phyloP scores from a whole-genome alignment of 2,797 vertebrate species.

The Mallotus villosus region DNA sequence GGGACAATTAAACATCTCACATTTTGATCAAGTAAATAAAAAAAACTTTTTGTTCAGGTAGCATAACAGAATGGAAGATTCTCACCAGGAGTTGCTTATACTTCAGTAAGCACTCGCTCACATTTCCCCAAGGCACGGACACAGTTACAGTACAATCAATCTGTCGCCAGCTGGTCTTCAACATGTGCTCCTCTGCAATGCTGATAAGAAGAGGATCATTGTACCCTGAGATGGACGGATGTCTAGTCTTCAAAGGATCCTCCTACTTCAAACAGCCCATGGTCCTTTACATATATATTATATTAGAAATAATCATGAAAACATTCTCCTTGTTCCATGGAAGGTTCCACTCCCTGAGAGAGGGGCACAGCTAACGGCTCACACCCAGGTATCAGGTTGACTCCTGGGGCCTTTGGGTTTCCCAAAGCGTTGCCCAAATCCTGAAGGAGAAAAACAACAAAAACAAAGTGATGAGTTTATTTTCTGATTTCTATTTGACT shows the following conservation, averaged over 20 bases:
- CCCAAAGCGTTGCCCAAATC: conserved; percentile 73
- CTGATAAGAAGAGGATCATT: conserved; percentile 16
- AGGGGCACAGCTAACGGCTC: conserved; percentile 23
- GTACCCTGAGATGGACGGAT: conserved; percentile 6
- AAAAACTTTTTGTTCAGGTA: neutral
- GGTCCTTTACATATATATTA: neutral
- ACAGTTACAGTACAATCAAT: conserved; percentile 18
- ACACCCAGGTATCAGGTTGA: conserved; percentile 74
- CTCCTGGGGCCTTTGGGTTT: conserved; percentile 79
- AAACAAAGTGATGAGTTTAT: neutral
- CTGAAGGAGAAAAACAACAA: conserved; percentile 44
- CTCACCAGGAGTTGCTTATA: neutral
- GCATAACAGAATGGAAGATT: neutral
- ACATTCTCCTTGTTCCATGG: neutral
- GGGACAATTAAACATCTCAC: neutral
- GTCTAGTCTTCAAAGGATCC: too few relatives aligned
- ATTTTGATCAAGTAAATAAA: neutral
- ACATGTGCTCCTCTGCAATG: conserved; percentile 14
- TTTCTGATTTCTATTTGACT: too few relatives aligned
- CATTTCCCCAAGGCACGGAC: conserved; percentile 8
- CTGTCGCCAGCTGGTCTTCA: conserved; percentile 1
- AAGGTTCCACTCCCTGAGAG: conserved; percentile 1
- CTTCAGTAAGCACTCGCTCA: neutral
- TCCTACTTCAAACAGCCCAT: neutral
- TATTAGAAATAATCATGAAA: too few relatives aligned